Conservation (phyloP, 2,113 vertebrate genomes). For the Raja brachyura region DNA sequence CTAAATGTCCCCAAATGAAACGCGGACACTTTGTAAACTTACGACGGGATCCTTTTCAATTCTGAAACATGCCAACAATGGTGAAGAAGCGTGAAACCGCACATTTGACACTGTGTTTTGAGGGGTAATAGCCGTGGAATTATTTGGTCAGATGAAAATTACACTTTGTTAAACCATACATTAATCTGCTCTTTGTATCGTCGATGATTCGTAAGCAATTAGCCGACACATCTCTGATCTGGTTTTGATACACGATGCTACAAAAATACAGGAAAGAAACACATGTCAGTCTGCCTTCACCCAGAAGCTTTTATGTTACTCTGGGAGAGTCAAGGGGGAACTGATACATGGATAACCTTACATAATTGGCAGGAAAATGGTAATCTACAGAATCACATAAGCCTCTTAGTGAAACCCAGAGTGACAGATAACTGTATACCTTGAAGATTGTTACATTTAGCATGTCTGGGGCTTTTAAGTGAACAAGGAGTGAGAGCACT, state of each 20-base stretch:
- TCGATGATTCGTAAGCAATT: conserved; percentile 12
- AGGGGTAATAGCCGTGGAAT: background rate
- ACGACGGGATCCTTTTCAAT: no score
- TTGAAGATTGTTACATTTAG: conserved; percentile 37
- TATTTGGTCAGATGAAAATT: background rate
- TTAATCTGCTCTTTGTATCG: background rate
- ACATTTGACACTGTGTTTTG: background rate
- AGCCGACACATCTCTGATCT: conserved; percentile 2
- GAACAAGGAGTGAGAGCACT: background rate
- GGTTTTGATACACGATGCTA: background rate
- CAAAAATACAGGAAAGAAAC: conserved; percentile 28
- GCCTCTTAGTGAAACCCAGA: conserved; percentile 32
- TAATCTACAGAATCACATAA: conserved; percentile 33
- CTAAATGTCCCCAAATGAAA: background rate
- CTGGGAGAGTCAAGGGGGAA: conserved; percentile 29
- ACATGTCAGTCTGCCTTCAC: conserved; percentile 26
- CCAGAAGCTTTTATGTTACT: conserved; percentile 34
- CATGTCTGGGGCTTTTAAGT: conserved; percentile 33
- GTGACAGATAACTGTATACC: conserved; percentile 37
- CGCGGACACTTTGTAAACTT: background rate
- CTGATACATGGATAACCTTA: conserved; percentile 35
- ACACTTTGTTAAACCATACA: background rate
- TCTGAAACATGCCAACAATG: background rate
- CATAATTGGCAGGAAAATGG: conserved; percentile 38
- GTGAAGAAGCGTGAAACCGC: background rate